Conservation (phyloP, 1,140 invertebrate genomes). For the Drosophila auraria region DNA sequence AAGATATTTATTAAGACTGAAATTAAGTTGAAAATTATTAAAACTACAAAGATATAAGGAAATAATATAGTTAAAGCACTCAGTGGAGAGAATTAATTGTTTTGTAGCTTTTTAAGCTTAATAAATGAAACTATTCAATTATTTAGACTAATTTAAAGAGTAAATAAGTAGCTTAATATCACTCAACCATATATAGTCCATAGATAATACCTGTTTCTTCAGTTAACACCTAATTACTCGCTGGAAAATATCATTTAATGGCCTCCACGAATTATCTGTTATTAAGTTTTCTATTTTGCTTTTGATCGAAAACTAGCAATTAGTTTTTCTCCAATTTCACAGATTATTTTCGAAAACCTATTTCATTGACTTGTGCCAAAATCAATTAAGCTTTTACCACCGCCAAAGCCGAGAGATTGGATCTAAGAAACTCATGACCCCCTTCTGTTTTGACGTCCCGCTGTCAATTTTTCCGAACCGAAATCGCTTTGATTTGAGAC, state of each 20-base stretch:
- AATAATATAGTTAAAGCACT: no score
- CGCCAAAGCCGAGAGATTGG: conserved; percentile 18
- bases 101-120: no score
- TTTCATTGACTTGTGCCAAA: conserved; percentile 73
- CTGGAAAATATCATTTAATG: conserved; percentile 9
- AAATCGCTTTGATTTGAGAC: conserved; percentile 71
- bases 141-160: no score
- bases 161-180: no score
- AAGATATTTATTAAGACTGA: no score
- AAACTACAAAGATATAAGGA: no score
- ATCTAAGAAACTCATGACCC: conserved; percentile 48
- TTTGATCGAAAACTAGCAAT: conserved; percentile 31
- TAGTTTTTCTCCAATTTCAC: conserved; percentile 55
- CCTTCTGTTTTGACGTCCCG: conserved; percentile 59
- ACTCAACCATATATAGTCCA: no score
- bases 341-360: conserved; percentile 41
- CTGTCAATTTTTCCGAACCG: conserved; percentile 61
- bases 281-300: conserved; percentile 31
- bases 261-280: conserved; percentile 4
- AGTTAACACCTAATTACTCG: neutral
- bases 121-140: no score
- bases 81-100: no score
- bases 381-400: conserved; percentile 54
- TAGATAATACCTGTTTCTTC: no score
- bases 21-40: no score